These are phyloP conservation scores for Lamprotornis superbus DNA, from an alignment of 2,113 vertebrate species.

Conservation along the genomic window DNA sequence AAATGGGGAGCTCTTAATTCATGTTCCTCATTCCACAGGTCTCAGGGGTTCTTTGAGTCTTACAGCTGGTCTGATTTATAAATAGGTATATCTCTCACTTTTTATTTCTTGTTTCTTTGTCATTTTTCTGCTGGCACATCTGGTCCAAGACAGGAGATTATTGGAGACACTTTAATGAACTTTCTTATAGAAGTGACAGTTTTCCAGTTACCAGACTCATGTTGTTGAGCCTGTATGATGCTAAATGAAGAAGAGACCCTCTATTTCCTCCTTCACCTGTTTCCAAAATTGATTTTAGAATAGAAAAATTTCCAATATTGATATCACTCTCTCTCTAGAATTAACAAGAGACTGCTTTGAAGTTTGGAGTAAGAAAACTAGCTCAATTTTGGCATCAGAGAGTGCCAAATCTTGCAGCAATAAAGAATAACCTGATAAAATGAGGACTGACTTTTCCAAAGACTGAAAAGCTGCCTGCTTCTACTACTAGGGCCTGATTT, in stretches of 20 bases:
- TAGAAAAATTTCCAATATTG: not conserved
- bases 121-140: conserved; percentile 4
- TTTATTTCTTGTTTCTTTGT: not conserved
- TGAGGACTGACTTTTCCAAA: not conserved
- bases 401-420: not conserved
- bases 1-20: conserved; percentile 26
- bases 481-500: not conserved
- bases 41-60: conserved; percentile 12
- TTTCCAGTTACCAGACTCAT: not conserved
- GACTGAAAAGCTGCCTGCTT: not conserved
- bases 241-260: not conserved
- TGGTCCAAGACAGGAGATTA: conserved; percentile 2
- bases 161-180: not conserved
- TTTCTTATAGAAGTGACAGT: not conserved
- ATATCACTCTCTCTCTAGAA: not conserved
- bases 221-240: not conserved
- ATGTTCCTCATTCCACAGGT: not conserved
- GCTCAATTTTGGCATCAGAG: not conserved
- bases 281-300: conserved; percentile 29
- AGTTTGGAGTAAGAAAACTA: not conserved
- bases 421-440: not conserved
- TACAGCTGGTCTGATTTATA: conserved; percentile 30
- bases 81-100: conserved; percentile 11
- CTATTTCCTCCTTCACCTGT: not conserved
- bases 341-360: not conserved